Percentiles rank a stretch among this genome's conserved stretches.
Conservation (phyloP, 2,888 invertebrate species). For the Alloplasta piceator region DNA sequence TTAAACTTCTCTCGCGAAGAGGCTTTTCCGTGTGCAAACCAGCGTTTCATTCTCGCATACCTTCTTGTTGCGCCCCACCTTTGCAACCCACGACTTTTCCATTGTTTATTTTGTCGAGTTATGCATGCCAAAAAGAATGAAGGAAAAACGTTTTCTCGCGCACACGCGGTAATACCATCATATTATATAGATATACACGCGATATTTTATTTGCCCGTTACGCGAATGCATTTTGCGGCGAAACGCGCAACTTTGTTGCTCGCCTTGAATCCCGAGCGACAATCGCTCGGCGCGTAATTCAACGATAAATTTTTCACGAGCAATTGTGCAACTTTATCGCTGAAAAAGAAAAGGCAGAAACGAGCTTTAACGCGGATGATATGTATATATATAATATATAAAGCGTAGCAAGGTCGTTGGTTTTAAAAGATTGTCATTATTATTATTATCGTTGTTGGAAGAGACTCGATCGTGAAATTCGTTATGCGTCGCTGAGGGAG, state of each 20-base stretch:
- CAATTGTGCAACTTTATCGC: conserved; percentile 24
- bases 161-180: not conserved
- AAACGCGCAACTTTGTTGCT: conserved; percentile 9
- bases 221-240: conserved; percentile 13
- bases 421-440: conserved; percentile 6
- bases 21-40: conserved; percentile 28
- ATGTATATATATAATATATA: not conserved
- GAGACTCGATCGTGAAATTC: conserved; percentile 25
- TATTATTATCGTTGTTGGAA: not conserved
- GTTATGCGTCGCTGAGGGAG: conserved; percentile 16
- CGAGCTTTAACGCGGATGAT: not conserved
- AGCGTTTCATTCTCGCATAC: conserved; percentile 50
- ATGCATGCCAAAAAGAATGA: conserved; percentile 24
- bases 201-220: conserved; percentile 2
- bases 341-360: not conserved
- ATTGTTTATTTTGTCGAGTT: conserved; percentile 44
- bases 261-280: not conserved
- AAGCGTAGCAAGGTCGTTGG: not conserved
- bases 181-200: not conserved
- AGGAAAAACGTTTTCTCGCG: conserved; percentile 1
- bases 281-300: too few relatives aligned
- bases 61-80: conserved; percentile 27
- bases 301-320: conserved; percentile 30
- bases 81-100: conserved; percentile 28
- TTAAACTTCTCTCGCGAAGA: conserved; percentile 11